Evolutionary conservation across 2,888 invertebrate genomes (phyloP).

Genomic region (Leptopilina drosophilae): DNA sequence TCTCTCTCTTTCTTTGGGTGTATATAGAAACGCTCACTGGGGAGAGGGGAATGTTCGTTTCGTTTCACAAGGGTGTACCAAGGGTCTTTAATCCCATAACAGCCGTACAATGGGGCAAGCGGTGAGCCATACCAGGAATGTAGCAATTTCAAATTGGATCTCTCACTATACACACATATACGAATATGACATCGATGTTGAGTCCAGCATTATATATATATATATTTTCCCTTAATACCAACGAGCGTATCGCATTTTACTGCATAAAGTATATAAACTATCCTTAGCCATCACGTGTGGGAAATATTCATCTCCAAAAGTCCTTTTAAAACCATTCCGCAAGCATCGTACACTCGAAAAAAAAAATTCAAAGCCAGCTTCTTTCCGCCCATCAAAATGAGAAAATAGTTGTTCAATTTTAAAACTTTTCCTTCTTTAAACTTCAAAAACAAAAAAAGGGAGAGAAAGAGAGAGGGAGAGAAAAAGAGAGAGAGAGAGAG

Average conservation of each 20-base stretch:
- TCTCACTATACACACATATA: neutral
- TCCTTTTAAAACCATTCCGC: constrained; percentile 23
- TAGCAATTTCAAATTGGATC: constrained; percentile 51
- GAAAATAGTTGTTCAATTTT: constrained; percentile 15
- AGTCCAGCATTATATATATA: constrained; percentile 5
- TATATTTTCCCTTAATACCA: constrained; percentile 35
- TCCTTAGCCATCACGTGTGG: constrained; percentile 18
- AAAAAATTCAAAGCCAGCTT: neutral
- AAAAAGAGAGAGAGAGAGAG: no score
- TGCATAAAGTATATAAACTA: constrained; percentile 27
- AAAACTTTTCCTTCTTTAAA: constrained; percentile 2
- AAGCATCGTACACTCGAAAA: neutral
- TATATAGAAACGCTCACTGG: neutral
- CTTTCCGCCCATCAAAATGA: neutral
- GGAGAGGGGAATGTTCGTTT: constrained; percentile 34
- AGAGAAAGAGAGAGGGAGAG: no score
- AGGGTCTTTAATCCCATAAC: constrained; percentile 56
- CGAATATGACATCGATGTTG: constrained; percentile 31
- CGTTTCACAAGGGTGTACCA: constrained; percentile 45
- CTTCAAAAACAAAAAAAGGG: neutral
- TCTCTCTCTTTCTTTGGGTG: constrained; percentile 6
- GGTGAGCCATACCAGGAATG: constrained; percentile 50
- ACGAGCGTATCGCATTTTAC: constrained; percentile 33
- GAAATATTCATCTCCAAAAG: constrained; percentile 30
- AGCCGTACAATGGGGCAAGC: constrained; percentile 52